These are phyloP conservation scores for Vulpes lagopus DNA, from an alignment of 2,113 vertebrate genomes.

Conservation along the genomic window DNA sequence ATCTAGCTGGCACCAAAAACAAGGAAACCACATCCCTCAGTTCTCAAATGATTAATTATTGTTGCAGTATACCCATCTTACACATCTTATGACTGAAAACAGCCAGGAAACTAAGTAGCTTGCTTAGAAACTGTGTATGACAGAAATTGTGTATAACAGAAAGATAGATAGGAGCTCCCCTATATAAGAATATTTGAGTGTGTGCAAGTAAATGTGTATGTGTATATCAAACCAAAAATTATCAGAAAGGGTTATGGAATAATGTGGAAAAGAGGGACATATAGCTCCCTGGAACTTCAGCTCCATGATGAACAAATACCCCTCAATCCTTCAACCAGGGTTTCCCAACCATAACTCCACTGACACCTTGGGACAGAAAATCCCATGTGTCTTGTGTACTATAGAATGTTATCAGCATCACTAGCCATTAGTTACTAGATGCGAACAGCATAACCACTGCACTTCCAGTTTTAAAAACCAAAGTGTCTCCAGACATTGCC, in stretches of 20 bases:
- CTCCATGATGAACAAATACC: neutral
- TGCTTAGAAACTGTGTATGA: neutral
- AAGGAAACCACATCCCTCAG: neutral
- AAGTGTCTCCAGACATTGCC: neutral
- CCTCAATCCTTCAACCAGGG: neutral
- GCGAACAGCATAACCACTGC: neutral
- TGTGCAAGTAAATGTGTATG: neutral
- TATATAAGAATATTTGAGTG: neutral
- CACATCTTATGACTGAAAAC: neutral
- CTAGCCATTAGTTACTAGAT: neutral
- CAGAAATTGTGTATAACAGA: neutral
- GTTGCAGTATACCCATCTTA: neutral
- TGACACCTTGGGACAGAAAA: neutral
- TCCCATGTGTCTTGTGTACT: fast-evolving
- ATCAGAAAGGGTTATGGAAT: neutral
- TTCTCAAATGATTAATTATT: slow-evolving; percentile 19
- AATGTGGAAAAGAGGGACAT: neutral
- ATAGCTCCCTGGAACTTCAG: too few species aligned
- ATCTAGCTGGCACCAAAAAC: neutral
- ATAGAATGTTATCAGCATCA: too few species aligned
- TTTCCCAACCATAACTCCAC: neutral
- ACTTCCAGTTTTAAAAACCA: neutral
- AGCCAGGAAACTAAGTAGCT: neutral
- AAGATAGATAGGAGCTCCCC: neutral
- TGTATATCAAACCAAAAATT: neutral